Evolutionary conservation across 2,797 vertebrate genomes (phyloP), one percentile per base, ranked within the genome.

Genomic region (Myotis myotis): DNA sequence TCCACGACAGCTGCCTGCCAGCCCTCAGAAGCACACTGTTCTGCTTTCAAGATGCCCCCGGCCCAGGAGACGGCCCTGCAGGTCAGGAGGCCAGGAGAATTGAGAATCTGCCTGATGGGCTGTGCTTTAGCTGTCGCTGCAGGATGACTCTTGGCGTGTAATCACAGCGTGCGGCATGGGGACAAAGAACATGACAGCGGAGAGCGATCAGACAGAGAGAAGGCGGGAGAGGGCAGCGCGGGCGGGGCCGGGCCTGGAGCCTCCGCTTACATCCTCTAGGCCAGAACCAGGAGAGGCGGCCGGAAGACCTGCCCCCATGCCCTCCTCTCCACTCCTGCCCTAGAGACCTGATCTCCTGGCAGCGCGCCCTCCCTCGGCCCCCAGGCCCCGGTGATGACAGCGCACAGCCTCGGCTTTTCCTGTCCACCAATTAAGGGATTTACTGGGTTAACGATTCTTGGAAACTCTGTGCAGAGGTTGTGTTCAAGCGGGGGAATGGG

Each of bases 141-240:
- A 4, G 94, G 91, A 38, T 28, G 87, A 74, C 89, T 84, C 88
- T 30, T 51, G 75, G 96, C 5, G 5, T 92, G 90, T 92, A 72
- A 95, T 96, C 96, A 85, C 94, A 95, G 96, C 84, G 3, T 95
- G 83, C 16, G 0, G 95, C 8, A 0, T 11, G 0, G 71, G 93
- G 95, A 97, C 96, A 96, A 96, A 96, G 97, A 91, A 94, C 76
- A 28, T 22, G 94, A 81, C 94, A 93, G 93, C 87, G 8, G 87
- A 93, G 91, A n/a, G n/a, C 12, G 57, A 89, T 93, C 93, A 95
- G 93, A 93, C 91, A 71, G 91, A 6, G 86, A 36, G 74, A 2
- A 79, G 91, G 83, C 33, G 3, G 81, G 89, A n/a, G 82, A 81
- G 86, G 90, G 87, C 83, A 78, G 87, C 9, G 78, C 20, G 4